A percentile compares a stretch with the other conserved stretches of the same genome.
Conservation (phyloP, 2,888 invertebrate species). For the Phyllotreta cruciferae region DNA sequence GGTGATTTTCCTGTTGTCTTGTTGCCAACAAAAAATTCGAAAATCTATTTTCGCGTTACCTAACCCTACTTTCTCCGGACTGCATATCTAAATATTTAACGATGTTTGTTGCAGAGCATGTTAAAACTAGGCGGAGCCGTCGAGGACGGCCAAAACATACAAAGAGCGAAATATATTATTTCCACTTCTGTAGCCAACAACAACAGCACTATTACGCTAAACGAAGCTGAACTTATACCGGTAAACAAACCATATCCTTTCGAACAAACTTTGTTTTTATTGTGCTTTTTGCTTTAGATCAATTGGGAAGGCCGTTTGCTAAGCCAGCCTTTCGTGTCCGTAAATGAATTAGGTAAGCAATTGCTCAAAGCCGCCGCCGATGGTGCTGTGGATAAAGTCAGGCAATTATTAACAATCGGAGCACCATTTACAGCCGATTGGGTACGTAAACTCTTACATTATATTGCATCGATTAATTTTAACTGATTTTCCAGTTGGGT, state of each 20-base stretch:
- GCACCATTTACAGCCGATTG: slow-evolving; percentile 94
- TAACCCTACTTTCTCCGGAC: slow-evolving; percentile 29
- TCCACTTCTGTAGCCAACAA: slow-evolving; percentile 37
- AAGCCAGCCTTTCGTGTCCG: slow-evolving; percentile 55
- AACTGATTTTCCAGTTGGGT: slow-evolving; percentile 71
- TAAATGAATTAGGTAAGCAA: slow-evolving; percentile 84
- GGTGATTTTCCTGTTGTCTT: slow-evolving; percentile 60
- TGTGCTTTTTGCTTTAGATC: slow-evolving; percentile 44
- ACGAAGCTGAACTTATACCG: slow-evolving; percentile 59
- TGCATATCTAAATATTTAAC: slow-evolving; percentile 26
- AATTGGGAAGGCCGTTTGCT: slow-evolving; percentile 48
- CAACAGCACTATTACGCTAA: slow-evolving; percentile 36
- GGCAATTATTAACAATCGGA: slow-evolving; percentile 81
- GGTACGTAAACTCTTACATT: slow-evolving; percentile 64
- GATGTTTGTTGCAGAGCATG: slow-evolving; percentile 48
- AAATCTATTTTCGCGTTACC: slow-evolving; percentile 39
- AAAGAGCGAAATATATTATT: slow-evolving; percentile 46
- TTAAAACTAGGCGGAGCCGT: slow-evolving; percentile 44
- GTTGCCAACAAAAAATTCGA: slow-evolving; percentile 39
- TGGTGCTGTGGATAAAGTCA: slow-evolving; percentile 79
- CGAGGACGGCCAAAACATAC: slow-evolving; percentile 38
- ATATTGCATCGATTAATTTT: slow-evolving; percentile 1
- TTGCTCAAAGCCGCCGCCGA: slow-evolving; percentile 80
- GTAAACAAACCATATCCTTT: slow-evolving; percentile 50
- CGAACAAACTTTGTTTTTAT: neutral